phyloP scores from a whole-genome alignment of 2,888 invertebrate species.

The Agonopterix alstromeriana region DNA sequence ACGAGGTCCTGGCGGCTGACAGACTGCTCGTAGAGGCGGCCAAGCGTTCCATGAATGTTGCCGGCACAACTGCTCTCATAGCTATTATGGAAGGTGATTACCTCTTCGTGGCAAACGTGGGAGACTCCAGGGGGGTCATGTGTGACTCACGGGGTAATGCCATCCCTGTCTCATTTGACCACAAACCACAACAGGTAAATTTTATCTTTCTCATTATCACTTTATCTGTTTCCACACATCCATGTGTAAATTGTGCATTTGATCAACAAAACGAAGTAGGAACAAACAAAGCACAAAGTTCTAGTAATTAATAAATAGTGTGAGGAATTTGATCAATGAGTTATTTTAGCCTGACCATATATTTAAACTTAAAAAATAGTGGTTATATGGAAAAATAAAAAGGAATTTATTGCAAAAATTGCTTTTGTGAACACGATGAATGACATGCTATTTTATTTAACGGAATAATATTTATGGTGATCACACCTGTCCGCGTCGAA shows the following conservation, averaged over 20 bases:
- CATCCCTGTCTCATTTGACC: constrained; percentile 95
- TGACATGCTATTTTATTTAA: too few species aligned
- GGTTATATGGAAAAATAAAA: too few species aligned
- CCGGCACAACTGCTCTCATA: constrained; percentile 94
- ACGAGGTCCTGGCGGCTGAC: constrained; percentile 92
- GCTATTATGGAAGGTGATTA: constrained; percentile 89
- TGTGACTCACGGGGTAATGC: constrained; percentile 93
- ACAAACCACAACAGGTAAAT: constrained; percentile 95
- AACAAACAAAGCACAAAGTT: too few species aligned
- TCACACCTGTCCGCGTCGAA: too few species aligned
- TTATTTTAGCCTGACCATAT: too few species aligned
- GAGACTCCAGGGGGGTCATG: constrained; percentile 97
- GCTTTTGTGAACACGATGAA: too few species aligned
- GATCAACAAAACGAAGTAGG: too few species aligned
- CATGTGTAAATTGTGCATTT: neutral
- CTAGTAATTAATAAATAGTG: too few species aligned
- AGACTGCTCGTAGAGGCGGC: constrained; percentile 88
- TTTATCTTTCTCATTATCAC: neutral
- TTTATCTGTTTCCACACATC: neutral
- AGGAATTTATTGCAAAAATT: too few species aligned
- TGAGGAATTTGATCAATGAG: too few species aligned
- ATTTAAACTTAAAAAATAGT: too few species aligned
- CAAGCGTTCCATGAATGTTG: constrained; percentile 85
- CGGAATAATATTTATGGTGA: too few species aligned
- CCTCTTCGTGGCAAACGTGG: constrained; percentile 96